Evolutionary conservation across 2,888 invertebrate genomes (phyloP).

Genomic region (Apeira syringaria): DNA sequence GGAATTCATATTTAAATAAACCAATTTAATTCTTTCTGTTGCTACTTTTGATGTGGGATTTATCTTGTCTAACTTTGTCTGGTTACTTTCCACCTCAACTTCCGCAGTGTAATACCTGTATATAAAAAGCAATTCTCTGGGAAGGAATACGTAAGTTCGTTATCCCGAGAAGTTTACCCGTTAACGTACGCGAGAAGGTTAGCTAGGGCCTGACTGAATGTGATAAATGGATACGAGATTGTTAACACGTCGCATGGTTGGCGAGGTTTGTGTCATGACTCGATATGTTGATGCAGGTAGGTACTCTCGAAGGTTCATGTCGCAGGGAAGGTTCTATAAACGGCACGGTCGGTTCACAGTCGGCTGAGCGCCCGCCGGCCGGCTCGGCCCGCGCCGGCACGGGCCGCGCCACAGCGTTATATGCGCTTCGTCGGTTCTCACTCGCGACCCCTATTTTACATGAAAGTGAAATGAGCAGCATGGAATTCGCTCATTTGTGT

Average conservation of each 20-base stretch:
- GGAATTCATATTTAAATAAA: too few relatives aligned
- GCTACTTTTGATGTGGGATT: too few relatives aligned
- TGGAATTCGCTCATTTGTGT: too few relatives aligned
- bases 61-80: too few relatives aligned
- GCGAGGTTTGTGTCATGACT: constrained; percentile 5
- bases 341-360: constrained; percentile 56
- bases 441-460: constrained; percentile 23
- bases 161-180: constrained; percentile 25
- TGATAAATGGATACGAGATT: constrained; percentile 25
- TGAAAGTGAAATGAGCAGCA: not conserved
- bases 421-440: constrained; percentile 55
- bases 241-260: constrained; percentile 12
- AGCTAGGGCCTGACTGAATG: constrained; percentile 9
- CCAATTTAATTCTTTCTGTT: too few relatives aligned
- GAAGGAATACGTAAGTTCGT: constrained; percentile 18
- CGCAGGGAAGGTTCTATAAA: constrained; percentile 51
- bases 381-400: too few relatives aligned
- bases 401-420: constrained; percentile 60
- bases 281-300: constrained; percentile 12
- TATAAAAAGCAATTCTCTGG: too few relatives aligned
- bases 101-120: too few relatives aligned
- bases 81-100: too few relatives aligned
- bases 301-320: constrained; percentile 15
- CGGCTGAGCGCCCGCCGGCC: constrained; percentile 44
- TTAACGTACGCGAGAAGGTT: constrained; percentile 17